Evolutionary conservation across 2,113 vertebrate genomes (phyloP), one percentile per base, ranked within the genome.

Genomic region (Brienomyrus longianalis): DNA sequence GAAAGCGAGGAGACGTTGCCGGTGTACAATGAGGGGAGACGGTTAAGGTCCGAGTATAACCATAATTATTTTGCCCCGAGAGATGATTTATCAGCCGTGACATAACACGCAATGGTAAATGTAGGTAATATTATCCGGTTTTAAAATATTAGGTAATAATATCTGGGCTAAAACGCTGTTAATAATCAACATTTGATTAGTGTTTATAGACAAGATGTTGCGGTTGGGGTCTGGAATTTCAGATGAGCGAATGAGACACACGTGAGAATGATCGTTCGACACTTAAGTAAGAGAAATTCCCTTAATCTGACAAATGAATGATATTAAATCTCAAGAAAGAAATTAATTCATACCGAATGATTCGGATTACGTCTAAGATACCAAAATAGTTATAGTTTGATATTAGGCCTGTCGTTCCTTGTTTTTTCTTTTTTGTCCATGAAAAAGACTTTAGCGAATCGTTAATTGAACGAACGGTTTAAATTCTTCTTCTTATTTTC

Each of bases 121-220:
- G 96, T 97, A 95, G 95, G 95, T 95, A 95, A 96, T 95, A 96
- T 95, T 95, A 95, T 92, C 93, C 94, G 95, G 94, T 96, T 96
- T 96, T 96, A 95, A 96, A 96, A 97, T 96, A 95, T 56, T 21
- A 95, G 95, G 95, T 95, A 95, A 96, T 95, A 96, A 95, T 95
- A 95, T 93, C 93, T 94, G 95, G 94, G 96, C 96, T 96, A 93
- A 95, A 96, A 97, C 94, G 95, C 96, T 95, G 96, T 96, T 96
- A 96, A 97, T 96, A 96, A 97, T 96, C 97, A 97, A 97, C 96
- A 97, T 96, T 95, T 96, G 95, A 93, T 97, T 97, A 95, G 96
- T 93, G 95, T 95, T 96, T 94, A 93, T 94, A 92, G 94, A 95
- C 95, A 94, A 95, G 87, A 94, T 94, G 89, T 94, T 92, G 93